phyloP scores from a whole-genome alignment of 2,113 vertebrate genomes.

The Mola mola region DNA sequence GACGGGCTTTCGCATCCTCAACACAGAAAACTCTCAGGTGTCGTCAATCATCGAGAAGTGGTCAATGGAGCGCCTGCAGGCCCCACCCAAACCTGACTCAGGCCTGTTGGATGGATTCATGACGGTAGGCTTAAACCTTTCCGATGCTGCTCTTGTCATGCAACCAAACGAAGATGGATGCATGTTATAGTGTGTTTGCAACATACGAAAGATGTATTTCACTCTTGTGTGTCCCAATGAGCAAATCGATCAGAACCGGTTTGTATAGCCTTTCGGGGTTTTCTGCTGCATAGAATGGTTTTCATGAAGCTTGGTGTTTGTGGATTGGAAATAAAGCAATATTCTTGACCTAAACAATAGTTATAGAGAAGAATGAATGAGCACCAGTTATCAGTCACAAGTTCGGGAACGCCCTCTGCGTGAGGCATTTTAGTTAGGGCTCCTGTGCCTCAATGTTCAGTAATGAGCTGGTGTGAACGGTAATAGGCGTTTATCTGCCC shows the following conservation, averaged over 20 bases:
- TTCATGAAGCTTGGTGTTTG: slow-evolving; percentile 3
- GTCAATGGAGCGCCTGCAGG: slow-evolving; percentile 97
- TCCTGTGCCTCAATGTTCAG: slow-evolving; percentile 72
- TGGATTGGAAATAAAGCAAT: slow-evolving; percentile 12
- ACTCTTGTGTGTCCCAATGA: background rate
- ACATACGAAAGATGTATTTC: background rate
- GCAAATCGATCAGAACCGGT: slow-evolving; percentile 23
- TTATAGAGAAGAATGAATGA: slow-evolving; percentile 5
- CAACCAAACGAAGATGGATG: too few species aligned
- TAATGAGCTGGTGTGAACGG: slow-evolving; percentile 74
- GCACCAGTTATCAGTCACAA: slow-evolving; percentile 50
- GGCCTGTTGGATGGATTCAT: slow-evolving; percentile 99
- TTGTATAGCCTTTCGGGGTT: background rate
- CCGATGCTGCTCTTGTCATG: background rate
- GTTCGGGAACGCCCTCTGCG: slow-evolving; percentile 13
- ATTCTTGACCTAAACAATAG: too few species aligned
- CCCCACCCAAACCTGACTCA: slow-evolving; percentile 96
- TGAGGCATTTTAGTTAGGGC: slow-evolving; percentile 45
- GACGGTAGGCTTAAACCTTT: slow-evolving; percentile 85
- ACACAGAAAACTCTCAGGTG: slow-evolving; percentile 95
- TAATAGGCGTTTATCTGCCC: slow-evolving; percentile 79
- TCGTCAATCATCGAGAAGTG: slow-evolving; percentile 98
- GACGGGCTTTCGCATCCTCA: slow-evolving; percentile 97
- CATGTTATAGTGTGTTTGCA: slow-evolving; percentile 28
- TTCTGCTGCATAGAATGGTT: slow-evolving; percentile 7